A percentile compares a stretch with the other conserved stretches of the same genome.
Conservation (phyloP, 2,888 invertebrate species). For the Rhagophthalmus giganteus region DNA sequence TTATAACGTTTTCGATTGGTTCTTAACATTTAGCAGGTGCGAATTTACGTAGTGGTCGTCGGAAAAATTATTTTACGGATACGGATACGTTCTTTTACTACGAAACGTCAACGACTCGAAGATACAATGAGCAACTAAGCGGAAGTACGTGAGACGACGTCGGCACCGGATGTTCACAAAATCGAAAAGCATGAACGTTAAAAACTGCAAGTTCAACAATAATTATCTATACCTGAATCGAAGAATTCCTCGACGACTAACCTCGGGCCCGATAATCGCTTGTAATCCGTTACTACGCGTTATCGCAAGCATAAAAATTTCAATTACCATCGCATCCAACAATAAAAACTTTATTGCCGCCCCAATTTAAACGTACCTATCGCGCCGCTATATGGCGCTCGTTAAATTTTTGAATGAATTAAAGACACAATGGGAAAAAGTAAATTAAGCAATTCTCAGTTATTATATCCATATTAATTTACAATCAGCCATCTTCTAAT, state of each 20-base stretch:
- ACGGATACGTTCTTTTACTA: constrained; percentile 5
- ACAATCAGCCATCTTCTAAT: constrained; percentile 3
- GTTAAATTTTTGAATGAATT: no score
- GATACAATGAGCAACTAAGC: constrained; percentile 33
- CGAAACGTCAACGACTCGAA: constrained; percentile 38
- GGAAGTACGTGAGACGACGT: constrained; percentile 38
- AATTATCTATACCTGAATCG: no score
- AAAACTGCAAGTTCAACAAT: background rate
- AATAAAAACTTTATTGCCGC: no score
- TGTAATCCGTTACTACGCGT: no score
- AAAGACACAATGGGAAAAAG: constrained; percentile 10
- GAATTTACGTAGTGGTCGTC: no score
- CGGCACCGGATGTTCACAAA: constrained; percentile 36
- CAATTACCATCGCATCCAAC: no score
- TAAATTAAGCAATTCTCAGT: constrained; percentile 7
- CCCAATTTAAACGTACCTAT: no score
- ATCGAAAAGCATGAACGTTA: constrained; percentile 22
- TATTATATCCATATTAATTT: constrained; percentile 9
- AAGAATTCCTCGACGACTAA: background rate
- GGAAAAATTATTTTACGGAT: constrained; percentile 2
- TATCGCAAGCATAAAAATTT: no score
- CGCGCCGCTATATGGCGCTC: no score
- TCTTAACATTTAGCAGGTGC: no score
- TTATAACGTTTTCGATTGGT: no score
- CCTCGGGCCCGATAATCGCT: background rate